Evolutionary conservation across 2,888 invertebrate genomes (phyloP).

Genomic region (Zootermopsis nevadensis): DNA sequence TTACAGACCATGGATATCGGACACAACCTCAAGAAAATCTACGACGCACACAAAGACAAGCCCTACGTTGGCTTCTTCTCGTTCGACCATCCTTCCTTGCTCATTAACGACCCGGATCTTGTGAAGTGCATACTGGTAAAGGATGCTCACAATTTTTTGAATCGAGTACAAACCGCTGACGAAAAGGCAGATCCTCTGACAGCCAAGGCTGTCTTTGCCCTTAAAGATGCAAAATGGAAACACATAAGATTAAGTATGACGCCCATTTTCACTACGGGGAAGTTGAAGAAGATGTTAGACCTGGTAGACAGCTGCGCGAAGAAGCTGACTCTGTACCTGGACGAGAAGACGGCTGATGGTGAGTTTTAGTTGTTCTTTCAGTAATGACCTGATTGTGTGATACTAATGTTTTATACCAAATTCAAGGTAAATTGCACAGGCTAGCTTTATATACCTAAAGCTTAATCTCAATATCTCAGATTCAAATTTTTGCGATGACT

Average conservation of each 20-base stretch:
- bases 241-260: slow-evolving; percentile 28
- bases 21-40: slow-evolving; percentile 3
- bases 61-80: slow-evolving; percentile 41
- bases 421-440: too few relatives aligned
- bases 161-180: not conserved
- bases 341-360: not conserved
- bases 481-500: too few relatives aligned
- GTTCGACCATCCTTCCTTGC: slow-evolving; percentile 21
- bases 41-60: not conserved
- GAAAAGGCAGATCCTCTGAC: slow-evolving; percentile 19
- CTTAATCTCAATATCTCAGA: too few relatives aligned
- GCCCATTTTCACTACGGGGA: slow-evolving; percentile 39
- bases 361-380: too few relatives aligned
- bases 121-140: slow-evolving; percentile 31
- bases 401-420: too few relatives aligned
- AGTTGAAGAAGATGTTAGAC: slow-evolving; percentile 42
- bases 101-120: slow-evolving; percentile 33
- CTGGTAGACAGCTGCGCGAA: slow-evolving; percentile 33
- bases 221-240: slow-evolving; percentile 30
- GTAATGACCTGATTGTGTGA: too few relatives aligned
- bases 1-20: not conserved
- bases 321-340: not conserved
- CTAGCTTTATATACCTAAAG: too few relatives aligned
- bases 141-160: slow-evolving; percentile 33
- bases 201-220: not conserved